These are phyloP conservation scores for Intellagama lesueurii DNA, from an alignment of 2,797 vertebrate species.

Conservation along the genomic window DNA sequence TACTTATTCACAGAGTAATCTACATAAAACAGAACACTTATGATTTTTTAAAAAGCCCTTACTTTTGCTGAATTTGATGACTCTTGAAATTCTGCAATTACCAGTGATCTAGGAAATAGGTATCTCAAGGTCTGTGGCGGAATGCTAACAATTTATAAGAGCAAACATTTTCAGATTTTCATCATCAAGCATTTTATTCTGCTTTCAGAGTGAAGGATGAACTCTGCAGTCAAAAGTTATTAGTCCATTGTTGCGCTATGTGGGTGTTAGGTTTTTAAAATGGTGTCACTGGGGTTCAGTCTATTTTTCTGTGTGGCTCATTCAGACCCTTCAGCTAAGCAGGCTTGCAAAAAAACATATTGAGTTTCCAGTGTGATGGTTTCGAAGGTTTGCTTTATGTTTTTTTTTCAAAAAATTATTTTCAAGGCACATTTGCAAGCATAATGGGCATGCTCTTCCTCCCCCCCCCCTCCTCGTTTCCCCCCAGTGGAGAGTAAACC, in stretches of 20 bases:
- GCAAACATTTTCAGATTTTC: neutral
- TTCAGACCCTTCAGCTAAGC: conserved; percentile 8
- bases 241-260: neutral
- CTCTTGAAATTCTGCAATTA: neutral
- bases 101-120: neutral
- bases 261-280: neutral
- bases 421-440: conserved; percentile 48
- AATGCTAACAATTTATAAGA: conserved; percentile 15
- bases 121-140: neutral
- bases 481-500: conserved; percentile 31
- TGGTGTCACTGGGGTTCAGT: neutral
- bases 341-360: conserved; percentile 24
- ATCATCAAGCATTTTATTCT: conserved; percentile 6
- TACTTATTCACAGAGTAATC: neutral
- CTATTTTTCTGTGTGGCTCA: neutral
- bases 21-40: conserved; percentile 27
- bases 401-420: neutral
- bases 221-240: conserved; percentile 6
- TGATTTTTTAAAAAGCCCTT: neutral
- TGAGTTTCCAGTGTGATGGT: conserved; percentile 31
- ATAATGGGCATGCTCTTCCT: conserved; percentile 18
- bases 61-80: neutral
- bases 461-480: neutral
- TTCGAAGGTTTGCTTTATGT: conserved; percentile 36
- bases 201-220: neutral